These are phyloP conservation scores for Drosophila parvula DNA, from an alignment of 1,140 invertebrate species.

Conservation along the genomic window DNA sequence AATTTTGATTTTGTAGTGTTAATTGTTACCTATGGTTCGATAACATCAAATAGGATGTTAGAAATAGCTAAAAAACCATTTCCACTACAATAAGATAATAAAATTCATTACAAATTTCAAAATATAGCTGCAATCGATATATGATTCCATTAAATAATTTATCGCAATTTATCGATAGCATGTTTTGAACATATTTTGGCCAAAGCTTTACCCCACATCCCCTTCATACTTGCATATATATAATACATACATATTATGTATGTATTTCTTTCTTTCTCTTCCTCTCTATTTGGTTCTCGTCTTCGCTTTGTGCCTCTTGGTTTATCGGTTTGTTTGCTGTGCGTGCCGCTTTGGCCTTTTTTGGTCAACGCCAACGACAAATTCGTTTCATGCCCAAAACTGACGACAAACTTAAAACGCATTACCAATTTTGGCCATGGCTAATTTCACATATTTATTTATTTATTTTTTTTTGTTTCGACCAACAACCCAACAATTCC, in stretches of 20 bases:
- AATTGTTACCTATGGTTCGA: not conserved
- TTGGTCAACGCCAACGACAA: conserved; percentile 64
- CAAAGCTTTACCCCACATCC: not conserved
- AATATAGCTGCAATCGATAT: not conserved
- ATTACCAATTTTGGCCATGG: conserved; percentile 75
- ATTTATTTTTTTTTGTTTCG: conserved; percentile 33
- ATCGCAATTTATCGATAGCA: conserved; percentile 7
- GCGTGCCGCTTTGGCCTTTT: conserved; percentile 61
- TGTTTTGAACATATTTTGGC: conserved; percentile 9
- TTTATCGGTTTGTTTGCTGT: conserved; percentile 37
- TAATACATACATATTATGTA: not conserved
- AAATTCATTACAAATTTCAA: too few species aligned
- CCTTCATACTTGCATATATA: not conserved
- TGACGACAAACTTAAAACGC: conserved; percentile 72
- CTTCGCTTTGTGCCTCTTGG: conserved; percentile 8
- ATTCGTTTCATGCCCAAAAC: conserved; percentile 75
- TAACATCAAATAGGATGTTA: not conserved
- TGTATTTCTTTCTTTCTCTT: conserved; percentile 22
- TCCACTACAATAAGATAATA: not conserved
- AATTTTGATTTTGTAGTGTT: not conserved
- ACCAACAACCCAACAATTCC: not conserved
- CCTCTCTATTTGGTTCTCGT: conserved; percentile 9
- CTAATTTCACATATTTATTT: conserved; percentile 69
- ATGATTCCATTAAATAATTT: not conserved
- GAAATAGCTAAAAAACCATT: not conserved